Evolutionary conservation across 92 coral and sea anemone species (phyloP), one percentile per base, ranked within the genome.

Genomic region (Epizoanthus ramosus): DNA sequence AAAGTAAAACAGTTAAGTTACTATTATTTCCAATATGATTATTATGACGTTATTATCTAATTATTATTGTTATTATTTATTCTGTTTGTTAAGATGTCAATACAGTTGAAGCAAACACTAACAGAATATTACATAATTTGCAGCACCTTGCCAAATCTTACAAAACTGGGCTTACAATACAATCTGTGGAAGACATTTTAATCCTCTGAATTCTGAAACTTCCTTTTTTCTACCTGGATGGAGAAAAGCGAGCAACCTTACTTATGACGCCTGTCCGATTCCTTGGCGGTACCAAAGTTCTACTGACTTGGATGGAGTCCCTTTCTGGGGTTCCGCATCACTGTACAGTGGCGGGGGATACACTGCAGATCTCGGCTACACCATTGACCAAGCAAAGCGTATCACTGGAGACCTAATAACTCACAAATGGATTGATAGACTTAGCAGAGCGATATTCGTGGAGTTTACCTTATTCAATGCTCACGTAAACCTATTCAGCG

Each of bases 191-290:
- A 73, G 43, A 37, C 52, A 57, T 43, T 84, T 84, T 85, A 84
- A 80, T 33, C 77, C 91, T 9, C 71, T 79, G n/a, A 80, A 52
- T 12, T 86, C 86, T 35, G 85, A 79, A 59, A 85, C 61, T 22
- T 84, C 91, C 12, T 88, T 68, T 28, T 88, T 41, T 52, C 83
- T 88, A 6, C 91, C 91, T 12, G 91, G 91, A 17, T 88, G 91
- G 91, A 57, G 57, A 63, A 73, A 75, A 63, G 71, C 24, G 53
- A 74, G 71, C 39, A 83, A 65, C 23, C 50, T 71, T 39, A 64
- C 71, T 3, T 75, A 53, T 25, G 17, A 73, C 13, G 81, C 56
- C 15, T 82, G 86, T 14, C 86, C 79, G 0, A n/a, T 82, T 58
- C 86, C 86, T 72, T 82, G 86, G 86, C 66, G 77, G 50, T 82